Evolutionary conservation across 2,888 invertebrate species (phyloP).

Genomic region (Theristus sp.): DNA sequence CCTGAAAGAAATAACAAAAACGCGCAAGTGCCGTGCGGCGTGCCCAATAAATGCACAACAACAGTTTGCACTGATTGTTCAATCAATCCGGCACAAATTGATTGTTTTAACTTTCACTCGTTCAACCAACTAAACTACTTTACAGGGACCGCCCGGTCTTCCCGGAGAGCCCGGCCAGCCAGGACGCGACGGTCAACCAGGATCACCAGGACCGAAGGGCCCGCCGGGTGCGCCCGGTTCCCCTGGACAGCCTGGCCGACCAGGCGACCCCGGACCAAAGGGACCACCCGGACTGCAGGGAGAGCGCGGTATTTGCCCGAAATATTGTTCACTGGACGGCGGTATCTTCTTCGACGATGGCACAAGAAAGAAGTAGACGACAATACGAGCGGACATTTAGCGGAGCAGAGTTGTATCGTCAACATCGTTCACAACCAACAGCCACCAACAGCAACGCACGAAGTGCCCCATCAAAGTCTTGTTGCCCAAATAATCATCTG

Average conservation of each 20-base stretch:
- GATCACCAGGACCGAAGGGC: constrained; percentile 1
- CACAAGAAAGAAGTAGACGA: constrained; percentile 9
- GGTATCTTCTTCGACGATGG: constrained; percentile 14
- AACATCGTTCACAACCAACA: too few relatives aligned
- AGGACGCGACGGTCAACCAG: constrained; percentile 2
- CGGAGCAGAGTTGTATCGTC: too few relatives aligned
- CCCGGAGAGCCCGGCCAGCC: constrained; percentile 18
- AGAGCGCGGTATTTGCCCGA: constrained; percentile 16
- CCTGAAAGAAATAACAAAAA: too few relatives aligned
- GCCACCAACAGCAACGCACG: too few relatives aligned
- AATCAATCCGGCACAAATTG: neutral
- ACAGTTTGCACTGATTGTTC: neutral
- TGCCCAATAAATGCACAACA: too few relatives aligned
- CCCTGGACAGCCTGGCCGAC: constrained; percentile 13
- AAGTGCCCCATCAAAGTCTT: too few relatives aligned
- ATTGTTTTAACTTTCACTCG: neutral
- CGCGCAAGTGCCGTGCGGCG: too few relatives aligned
- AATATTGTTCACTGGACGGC: constrained; percentile 15
- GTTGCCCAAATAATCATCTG: too few relatives aligned
- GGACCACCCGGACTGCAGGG: constrained; percentile 15
- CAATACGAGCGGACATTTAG: too few relatives aligned
- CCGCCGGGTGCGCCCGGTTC: neutral
- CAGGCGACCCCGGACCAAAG: constrained; percentile 17
- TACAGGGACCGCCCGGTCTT: constrained; percentile 19
- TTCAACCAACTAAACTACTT: too few relatives aligned